phyloP scores from a whole-genome alignment of 2,888 invertebrate species.

The Fragum sueziense region DNA sequence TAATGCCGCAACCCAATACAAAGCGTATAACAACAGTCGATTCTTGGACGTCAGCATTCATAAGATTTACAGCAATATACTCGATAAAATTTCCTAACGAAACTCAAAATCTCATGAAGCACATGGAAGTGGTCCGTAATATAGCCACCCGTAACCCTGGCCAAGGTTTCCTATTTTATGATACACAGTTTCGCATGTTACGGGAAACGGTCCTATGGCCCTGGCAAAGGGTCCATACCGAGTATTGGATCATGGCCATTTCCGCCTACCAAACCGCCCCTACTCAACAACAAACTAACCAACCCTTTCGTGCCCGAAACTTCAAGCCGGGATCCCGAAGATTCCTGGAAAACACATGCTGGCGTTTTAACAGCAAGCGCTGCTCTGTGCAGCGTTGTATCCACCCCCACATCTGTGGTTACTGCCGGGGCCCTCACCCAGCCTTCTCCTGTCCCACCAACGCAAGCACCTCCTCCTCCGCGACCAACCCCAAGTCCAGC shows the following conservation, averaged over 20 bases:
- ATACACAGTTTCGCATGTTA: conserved; percentile 37
- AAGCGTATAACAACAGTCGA: background rate
- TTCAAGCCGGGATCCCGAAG: background rate
- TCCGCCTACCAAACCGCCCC: conserved; percentile 2
- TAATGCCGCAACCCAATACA: no score
- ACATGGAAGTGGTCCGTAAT: conserved; percentile 39
- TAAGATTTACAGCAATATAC: conserved; percentile 35
- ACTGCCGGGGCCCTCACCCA: conserved; percentile 28
- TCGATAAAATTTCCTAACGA: conserved; percentile 24
- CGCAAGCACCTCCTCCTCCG: background rate
- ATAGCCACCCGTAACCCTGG: conserved; percentile 28
- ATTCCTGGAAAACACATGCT: conserved; percentile 26
- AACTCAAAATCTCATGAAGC: conserved; percentile 41
- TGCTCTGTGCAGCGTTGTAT: background rate
- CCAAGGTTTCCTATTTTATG: conserved; percentile 21
- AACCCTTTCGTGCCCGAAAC: background rate
- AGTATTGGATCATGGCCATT: conserved; percentile 44
- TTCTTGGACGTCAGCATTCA: conserved; percentile 32
- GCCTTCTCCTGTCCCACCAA: conserved; percentile 16
- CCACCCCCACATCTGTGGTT: conserved; percentile 30
- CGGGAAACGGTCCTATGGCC: conserved; percentile 20
- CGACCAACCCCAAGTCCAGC: background rate
- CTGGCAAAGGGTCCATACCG: conserved; percentile 40
- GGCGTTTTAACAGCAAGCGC: conserved; percentile 24
- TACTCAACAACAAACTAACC: background rate